Percentiles rank a stretch among this genome's conserved stretches.
These are phyloP conservation scores for Priocnemis perturbator DNA, from an alignment of 2,888 invertebrate genomes.

Conservation along the genomic window DNA sequence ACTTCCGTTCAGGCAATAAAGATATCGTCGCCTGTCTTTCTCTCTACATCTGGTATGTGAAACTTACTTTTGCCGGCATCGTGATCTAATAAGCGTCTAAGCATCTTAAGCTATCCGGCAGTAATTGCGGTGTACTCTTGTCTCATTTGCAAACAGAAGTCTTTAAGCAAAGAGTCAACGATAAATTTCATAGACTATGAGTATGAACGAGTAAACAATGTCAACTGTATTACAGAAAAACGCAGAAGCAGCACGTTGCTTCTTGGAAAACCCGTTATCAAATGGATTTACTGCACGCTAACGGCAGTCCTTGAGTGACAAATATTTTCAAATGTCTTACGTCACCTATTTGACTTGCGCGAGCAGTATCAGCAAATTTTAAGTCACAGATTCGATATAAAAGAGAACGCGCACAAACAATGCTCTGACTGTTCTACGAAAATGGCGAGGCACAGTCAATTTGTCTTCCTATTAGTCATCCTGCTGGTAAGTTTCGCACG, in stretches of 20 bases:
- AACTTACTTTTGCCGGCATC: too few species aligned
- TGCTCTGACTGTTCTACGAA: neutral
- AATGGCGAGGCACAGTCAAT: conserved; percentile 4
- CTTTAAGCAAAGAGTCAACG: neutral
- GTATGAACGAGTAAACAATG: neutral
- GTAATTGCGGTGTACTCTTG: conserved; percentile 30
- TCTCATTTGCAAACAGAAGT: conserved; percentile 18
- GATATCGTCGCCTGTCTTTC: too few species aligned
- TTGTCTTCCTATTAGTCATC: conserved; percentile 1
- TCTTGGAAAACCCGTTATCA: conserved; percentile 31
- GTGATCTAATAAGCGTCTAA: too few species aligned
- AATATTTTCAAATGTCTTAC: conserved; percentile 16
- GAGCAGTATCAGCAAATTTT: conserved; percentile 8
- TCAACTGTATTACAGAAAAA: neutral
- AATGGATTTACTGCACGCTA: conserved; percentile 29
- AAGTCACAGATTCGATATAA: conserved; percentile 11
- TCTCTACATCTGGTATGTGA: too few species aligned
- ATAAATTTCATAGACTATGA: too few species aligned
- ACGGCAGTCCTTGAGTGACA: conserved; percentile 10
- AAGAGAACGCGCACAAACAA: neutral
- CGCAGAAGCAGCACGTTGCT: neutral
- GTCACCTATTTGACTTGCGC: conserved; percentile 5
- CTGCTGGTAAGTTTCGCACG: too few species aligned
- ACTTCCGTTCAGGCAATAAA: too few species aligned
- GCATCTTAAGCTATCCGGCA: neutral